Base-by-base conservation (phyloP, 1,140 invertebrate genomes). In the Lethrus apterus region DNA sequence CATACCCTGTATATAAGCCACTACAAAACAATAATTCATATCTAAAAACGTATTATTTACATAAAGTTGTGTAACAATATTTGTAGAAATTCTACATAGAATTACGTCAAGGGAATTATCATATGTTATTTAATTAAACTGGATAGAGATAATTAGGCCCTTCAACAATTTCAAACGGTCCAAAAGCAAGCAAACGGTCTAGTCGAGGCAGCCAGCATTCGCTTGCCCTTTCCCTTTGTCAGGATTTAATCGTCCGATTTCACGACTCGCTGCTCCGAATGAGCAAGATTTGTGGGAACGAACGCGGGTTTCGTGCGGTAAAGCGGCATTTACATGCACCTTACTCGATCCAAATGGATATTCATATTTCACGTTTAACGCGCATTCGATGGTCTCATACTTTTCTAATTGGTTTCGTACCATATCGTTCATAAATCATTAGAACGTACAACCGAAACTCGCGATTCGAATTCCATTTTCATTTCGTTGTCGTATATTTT, bases 331-430 rank as follows among this genome's bases (percentile, higher is more conserved):
- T 50, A 38, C 48, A 50, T 50, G 44, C 48, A 50, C 50, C 50
- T 52, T 44, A 30, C 43, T 44, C 46, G 35, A 53, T 53, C 33
- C 35, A 44, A 48, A 52, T 49, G 47, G 43, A 52, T 53, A 50
- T 43, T 46, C 47, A 46, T 53, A 50, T 44, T 53, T 53, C 42
- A 49, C 42, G 49, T 52, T 52, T 52, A 52, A 52, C 41, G 50
- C 35, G 33, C 41, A 44, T 47, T 46, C 51, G 34, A 52, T 45
- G 44, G 33, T 15, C 38, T 34, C 51, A 42, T 51, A 46, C 44
- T 53, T 50, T 53, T 50, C 47, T 50, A 53, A 53, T 53, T 53
- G 47, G 44, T 46, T 50, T 53, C 35, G 35, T 34, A 35, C 44
- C 44, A 46, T 46, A 38, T 38, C 35, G 18, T 21, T 21, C 24